Base-by-base conservation (phyloP, 1,140 invertebrate species). In the Spodoptera litura region DNA sequence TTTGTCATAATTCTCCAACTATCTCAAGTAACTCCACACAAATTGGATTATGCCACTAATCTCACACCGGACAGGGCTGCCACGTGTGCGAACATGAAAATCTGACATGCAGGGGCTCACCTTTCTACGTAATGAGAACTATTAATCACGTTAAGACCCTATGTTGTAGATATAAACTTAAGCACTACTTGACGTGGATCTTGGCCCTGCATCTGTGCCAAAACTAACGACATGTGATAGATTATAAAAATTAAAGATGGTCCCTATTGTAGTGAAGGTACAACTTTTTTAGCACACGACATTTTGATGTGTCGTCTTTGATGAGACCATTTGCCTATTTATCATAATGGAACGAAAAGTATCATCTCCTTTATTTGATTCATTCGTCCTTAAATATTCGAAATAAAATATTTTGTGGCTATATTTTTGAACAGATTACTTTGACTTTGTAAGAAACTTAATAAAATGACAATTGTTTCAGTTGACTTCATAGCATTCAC, bases 61-160 rank as follows among this genome's bases (percentile, higher is more conserved):
- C 52, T 35, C 31, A 31, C 15, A 72, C 64, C 72, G 71, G 74
- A 80, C 78, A 76, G 72, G 62, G 52, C 3, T 80, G 72, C 55
- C 62, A 76, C 68, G 72, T 76, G 68, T 66, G 79, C 72, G 81
- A 82, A 89, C 82, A 87, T 77, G 85, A 82, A 88, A 90, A 90
- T 89, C 87, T 89, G 82, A 83, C 81, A 55, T 81, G 83, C 77
- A 78, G 62, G 56, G 76, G 76, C 77, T 85, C 81, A 90, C 85
- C 85, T 90, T 87, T 87, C 72, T 80, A 74, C 78, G 82, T 92
- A 91, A 91, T 90, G 80, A 89, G 83, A 53, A 87, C 88, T 90
- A 93, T 92, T 93, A 92, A 93, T 92, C 89, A 92, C 83, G 76
- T 74, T 78, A 83, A 78, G 83, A 83, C 87, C 87, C 83, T 86